A percentile compares a stretch with the other conserved stretches of the same genome.
Evolutionary conservation across 53 echinoderm and acorn worm genomes (phyloP).

Genomic region (Henricia sp.): DNA sequence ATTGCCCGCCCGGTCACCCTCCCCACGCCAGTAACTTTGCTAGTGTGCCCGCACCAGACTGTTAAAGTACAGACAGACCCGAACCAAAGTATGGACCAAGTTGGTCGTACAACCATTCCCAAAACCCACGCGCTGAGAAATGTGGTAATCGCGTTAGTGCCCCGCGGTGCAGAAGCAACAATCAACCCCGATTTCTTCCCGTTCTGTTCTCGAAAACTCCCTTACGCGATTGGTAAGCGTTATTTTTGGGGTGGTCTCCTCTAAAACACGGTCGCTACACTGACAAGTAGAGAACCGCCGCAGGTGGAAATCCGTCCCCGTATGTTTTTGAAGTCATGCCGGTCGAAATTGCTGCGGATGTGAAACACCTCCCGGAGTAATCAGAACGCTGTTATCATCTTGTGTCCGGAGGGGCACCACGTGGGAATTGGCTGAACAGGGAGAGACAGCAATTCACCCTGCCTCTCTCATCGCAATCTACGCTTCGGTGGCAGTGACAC

Average conservation of each 20-base stretch:
- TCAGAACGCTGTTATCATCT: conserved; percentile 57
- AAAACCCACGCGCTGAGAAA: conserved; percentile 27
- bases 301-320: conserved; percentile 27
- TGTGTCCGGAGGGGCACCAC: not conserved
- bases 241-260: conserved; percentile 49
- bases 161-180: conserved; percentile 44
- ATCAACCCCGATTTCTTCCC: conserved; percentile 15
- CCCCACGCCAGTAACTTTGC: not conserved
- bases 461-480: conserved; percentile 53
- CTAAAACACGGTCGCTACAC: conserved; percentile 43
- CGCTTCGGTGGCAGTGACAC: conserved; percentile 53
- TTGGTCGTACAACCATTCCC: not conserved
- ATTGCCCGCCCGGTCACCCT: conserved; percentile 63
- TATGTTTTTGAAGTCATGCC: conserved; percentile 61
- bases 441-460: conserved; percentile 7
- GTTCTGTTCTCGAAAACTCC: not conserved
- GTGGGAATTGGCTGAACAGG: not conserved
- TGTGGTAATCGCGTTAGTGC: conserved; percentile 51
- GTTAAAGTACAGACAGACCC: not conserved
- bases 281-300: conserved; percentile 57
- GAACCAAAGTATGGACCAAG: not conserved
- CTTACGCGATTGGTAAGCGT: not conserved
- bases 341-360: conserved; percentile 58
- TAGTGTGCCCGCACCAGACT: not conserved
- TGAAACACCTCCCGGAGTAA: conserved; percentile 50